Evolutionary conservation across 2,797 vertebrate genomes (phyloP).

Genomic region (Furcifer pardalis): DNA sequence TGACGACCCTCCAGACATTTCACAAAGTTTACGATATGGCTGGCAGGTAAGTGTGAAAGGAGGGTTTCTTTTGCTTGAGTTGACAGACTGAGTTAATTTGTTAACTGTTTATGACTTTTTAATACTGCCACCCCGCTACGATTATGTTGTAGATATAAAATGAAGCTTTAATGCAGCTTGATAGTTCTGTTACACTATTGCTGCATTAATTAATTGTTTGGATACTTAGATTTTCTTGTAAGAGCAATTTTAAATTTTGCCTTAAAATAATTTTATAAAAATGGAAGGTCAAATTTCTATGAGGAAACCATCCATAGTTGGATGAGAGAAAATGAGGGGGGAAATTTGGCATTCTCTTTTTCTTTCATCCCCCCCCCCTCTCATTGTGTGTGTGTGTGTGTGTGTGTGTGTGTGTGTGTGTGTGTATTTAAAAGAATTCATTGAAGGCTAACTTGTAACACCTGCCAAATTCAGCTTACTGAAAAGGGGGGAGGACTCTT

Average conservation of each 20-base stretch:
- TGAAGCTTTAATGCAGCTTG: not conserved
- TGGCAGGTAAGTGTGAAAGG: slow-evolving; percentile 22
- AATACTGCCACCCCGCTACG: not conserved
- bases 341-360: not conserved
- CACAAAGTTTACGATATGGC: slow-evolving; percentile 40
- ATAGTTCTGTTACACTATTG: not conserved
- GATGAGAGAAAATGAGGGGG: not conserved
- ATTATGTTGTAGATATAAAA: slow-evolving; percentile 4
- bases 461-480: not conserved
- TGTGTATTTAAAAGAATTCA: not conserved
- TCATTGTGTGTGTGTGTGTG: not conserved
- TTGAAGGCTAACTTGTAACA: not conserved
- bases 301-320: not conserved
- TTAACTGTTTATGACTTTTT: slow-evolving; percentile 31
- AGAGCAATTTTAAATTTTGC: not conserved
- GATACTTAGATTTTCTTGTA: not conserved
- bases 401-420: not conserved
- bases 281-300: not conserved
- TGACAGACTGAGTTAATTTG: not conserved
- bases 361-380: too few species aligned
- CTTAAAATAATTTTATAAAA: slow-evolving; percentile 21
- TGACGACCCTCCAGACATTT: slow-evolving; percentile 11
- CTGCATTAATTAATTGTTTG: slow-evolving; percentile 17
- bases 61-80: not conserved
- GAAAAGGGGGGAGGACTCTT: not conserved